Percentiles rank a stretch among this genome's conserved stretches.
Evolutionary conservation across 1,140 invertebrate genomes (phyloP).

Genomic region (Aethina tumida): DNA sequence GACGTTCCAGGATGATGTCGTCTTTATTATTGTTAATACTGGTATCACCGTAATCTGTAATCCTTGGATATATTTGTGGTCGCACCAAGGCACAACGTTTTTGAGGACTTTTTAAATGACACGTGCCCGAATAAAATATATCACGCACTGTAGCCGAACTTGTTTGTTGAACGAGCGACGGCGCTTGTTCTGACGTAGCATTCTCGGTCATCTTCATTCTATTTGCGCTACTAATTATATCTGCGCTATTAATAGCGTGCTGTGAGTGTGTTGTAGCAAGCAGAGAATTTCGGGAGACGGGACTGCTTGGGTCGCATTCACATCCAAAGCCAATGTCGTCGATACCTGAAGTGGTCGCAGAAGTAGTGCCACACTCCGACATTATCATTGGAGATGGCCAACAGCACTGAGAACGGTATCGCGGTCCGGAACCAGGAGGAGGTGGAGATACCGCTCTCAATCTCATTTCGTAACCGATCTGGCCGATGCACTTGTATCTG

Average conservation of each 20-base stretch:
- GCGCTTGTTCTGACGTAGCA: slow-evolving; percentile 39
- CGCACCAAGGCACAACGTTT: slow-evolving; percentile 25
- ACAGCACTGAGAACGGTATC: slow-evolving; percentile 33
- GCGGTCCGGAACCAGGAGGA: slow-evolving; percentile 32
- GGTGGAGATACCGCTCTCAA: slow-evolving; percentile 38
- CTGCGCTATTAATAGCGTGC: slow-evolving; percentile 34
- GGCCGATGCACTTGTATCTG: slow-evolving; percentile 46
- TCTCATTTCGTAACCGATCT: slow-evolving; percentile 47
- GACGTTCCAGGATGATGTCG: slow-evolving; percentile 56
- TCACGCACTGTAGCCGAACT: slow-evolving; percentile 23
- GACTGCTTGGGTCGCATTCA: slow-evolving; percentile 23
- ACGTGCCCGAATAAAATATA: slow-evolving; percentile 23
- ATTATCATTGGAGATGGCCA: no score
- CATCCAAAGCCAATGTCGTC: slow-evolving; percentile 19
- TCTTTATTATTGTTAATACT: slow-evolving; percentile 15
- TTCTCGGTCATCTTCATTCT: slow-evolving; percentile 38
- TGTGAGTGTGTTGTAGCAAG: slow-evolving; percentile 18
- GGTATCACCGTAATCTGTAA: slow-evolving; percentile 22
- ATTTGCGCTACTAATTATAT: slow-evolving; percentile 38
- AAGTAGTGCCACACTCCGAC: no score
- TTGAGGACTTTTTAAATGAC: slow-evolving; percentile 24
- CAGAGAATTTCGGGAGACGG: slow-evolving; percentile 31
- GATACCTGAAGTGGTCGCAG: slow-evolving; percentile 23
- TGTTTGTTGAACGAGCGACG: slow-evolving; percentile 19
- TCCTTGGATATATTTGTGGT: slow-evolving; percentile 23